Conservation (phyloP, 2,797 vertebrate species). For the Agapornis canus region DNA sequence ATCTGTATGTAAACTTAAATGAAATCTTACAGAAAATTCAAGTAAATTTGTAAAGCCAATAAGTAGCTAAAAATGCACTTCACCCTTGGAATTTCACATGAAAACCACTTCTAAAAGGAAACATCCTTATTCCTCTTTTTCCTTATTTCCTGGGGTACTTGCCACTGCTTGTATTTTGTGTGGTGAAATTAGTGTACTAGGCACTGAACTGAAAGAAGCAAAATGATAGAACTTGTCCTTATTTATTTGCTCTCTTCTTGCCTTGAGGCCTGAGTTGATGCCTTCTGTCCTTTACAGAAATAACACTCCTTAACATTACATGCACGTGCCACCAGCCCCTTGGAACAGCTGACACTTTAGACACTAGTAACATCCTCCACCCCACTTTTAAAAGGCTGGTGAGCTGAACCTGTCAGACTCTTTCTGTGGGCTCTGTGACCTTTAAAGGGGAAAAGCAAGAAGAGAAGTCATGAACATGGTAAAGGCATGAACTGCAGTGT, state of each 20-base stretch:
- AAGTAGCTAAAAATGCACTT: neutral
- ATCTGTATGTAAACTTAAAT: neutral
- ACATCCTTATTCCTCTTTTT: neutral
- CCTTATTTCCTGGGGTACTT: neutral
- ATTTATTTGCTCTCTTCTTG: neutral
- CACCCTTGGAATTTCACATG: neutral
- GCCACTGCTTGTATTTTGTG: neutral
- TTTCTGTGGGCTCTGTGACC: rapidly evolving
- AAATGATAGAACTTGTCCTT: neutral
- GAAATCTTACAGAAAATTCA: neutral
- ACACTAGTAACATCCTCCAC: neutral
- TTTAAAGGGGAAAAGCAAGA: neutral
- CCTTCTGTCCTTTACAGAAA: neutral
- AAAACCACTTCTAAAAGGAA: conserved; percentile 13
- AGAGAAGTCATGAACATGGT: neutral
- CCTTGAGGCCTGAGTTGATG: neutral
- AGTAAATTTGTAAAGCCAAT: neutral
- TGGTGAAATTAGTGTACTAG: neutral
- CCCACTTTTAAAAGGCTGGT: neutral
- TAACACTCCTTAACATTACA: neutral
- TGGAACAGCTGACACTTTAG: neutral
- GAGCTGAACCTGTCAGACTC: neutral
- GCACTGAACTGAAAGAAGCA: neutral
- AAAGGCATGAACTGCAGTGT: neutral
- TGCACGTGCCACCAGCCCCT: neutral